Conservation (phyloP, 2,113 vertebrate genomes). For the Leucosticte australis region DNA sequence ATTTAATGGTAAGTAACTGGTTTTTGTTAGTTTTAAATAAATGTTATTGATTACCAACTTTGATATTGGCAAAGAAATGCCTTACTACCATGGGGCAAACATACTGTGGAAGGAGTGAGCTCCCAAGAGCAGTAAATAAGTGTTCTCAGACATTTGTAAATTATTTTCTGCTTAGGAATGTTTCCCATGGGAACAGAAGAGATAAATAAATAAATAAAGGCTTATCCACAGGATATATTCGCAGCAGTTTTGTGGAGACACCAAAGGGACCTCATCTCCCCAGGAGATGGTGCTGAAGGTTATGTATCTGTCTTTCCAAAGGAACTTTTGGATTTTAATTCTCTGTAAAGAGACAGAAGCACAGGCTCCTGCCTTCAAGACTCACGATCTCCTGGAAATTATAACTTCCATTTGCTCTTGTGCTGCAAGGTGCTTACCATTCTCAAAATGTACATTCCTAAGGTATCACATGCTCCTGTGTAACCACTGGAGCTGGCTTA, state of each 20-base stretch:
- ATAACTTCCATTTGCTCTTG: not conserved
- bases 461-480: rapidly evolving
- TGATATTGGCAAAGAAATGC: not conserved
- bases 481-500: not conserved
- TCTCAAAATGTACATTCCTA: not conserved
- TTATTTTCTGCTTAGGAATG: not conserved
- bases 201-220: not conserved
- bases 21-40: not conserved
- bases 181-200: not conserved
- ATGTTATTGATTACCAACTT: not conserved
- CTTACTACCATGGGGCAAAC: not conserved
- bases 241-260: not conserved
- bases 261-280: not conserved
- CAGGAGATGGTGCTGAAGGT: not conserved
- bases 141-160: not conserved
- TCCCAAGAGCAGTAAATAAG: not conserved
- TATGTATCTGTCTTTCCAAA: not conserved
- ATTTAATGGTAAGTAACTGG: not conserved
- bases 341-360: not conserved
- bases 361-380: rapidly evolving
- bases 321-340: not conserved
- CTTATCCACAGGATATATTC: not conserved
- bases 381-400: not conserved
- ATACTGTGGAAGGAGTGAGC: not conserved
- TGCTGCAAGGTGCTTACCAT: not conserved